phyloP scores from a whole-genome alignment of 2,797 vertebrate genomes.

The Eidolon dupreanum region DNA sequence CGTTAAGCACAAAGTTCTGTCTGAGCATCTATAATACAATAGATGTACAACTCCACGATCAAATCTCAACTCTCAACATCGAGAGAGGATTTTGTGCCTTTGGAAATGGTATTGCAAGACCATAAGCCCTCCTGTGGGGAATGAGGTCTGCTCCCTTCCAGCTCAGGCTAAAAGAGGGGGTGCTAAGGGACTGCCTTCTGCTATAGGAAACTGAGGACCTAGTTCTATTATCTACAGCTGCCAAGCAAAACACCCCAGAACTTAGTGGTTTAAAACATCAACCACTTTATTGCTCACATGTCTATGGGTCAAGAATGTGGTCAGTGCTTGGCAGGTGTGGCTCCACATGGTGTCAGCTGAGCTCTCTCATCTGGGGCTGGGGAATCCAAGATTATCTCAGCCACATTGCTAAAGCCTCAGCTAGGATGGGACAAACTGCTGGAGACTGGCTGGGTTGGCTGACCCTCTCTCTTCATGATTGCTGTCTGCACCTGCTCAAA shows the following conservation, averaged over 20 bases:
- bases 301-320: neutral
- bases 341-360: neutral
- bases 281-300: neutral
- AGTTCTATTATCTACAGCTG: neutral
- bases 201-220: neutral
- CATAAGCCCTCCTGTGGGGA: neutral
- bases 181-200: neutral
- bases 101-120: neutral
- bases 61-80: neutral
- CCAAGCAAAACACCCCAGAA: neutral
- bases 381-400: neutral
- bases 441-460: neutral
- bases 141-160: neutral
- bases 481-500: neutral
- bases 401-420: neutral
- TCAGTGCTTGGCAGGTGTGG: neutral
- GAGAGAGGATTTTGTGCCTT: neutral
- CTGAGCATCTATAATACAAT: neutral
- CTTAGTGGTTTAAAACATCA: neutral
- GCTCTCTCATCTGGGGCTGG: neutral
- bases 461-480: neutral
- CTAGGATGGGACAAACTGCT: neutral
- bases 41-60: neutral
- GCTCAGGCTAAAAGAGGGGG: neutral
- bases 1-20: neutral